Base-by-base conservation (phyloP, 1,140 invertebrate species). In the Pseudoatta argentina region DNA sequence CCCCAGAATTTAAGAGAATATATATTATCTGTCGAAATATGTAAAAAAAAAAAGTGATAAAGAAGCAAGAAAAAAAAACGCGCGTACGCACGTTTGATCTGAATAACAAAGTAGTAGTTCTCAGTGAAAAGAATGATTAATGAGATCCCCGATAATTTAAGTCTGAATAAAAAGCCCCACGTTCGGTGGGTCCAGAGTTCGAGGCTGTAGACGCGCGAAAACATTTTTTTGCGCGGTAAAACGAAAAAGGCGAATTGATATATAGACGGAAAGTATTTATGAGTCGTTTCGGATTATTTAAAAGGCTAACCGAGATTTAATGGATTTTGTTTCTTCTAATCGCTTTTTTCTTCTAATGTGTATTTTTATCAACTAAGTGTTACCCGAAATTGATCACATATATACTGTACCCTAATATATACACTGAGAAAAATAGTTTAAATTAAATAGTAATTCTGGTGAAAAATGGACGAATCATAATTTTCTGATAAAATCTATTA, bases 31-130 rank as follows among this genome's bases (percentile, higher is more conserved):
- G 21, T 71, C 30, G 30, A 39, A 53, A 79, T 18, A 21, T 18
- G 12, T 34, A 34, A 24, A 55, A 12, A 39, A 39, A 14, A 66
- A 3, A 66, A 6, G 16, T 14, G 21, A 0, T 7, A 24, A 64
- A 24, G 12, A 18, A 63, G 18, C 27, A 30, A 24, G 21, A 30
- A 3, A 59, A 59, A 48, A 48, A 44, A 24, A 66, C 18, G 66
- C 61, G 6, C 18, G 7, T 12, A 3, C n/a, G n/a, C 73, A 14
- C 27, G 27, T 16, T 76, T 6, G 27, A 76, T 76, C 55, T 18
- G 77, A 81, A 55, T 71, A 55, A 81, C 48, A 81, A 81, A 71
- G 24, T 39, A 63, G n/a, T 27, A 39, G 8, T 14, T 67, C 27
- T 39, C 48, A 44, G n/a, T 55, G 30, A 55, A 55, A 39, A 71